Evolutionary conservation across 2,888 invertebrate species (phyloP).

Genomic region (Melangyna quadrimaculata): DNA sequence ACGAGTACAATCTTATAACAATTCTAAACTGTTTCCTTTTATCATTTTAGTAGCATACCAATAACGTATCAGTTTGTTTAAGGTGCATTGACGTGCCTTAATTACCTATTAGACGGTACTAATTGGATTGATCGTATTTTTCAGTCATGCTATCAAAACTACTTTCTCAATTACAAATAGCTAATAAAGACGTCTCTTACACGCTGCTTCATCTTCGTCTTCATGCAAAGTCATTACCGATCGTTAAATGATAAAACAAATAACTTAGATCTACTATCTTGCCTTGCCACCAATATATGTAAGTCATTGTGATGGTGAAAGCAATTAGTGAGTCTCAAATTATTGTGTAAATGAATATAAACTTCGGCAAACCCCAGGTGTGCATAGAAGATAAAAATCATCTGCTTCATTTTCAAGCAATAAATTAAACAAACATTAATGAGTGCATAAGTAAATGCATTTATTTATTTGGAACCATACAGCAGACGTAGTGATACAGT

Average conservation of each 20-base stretch:
- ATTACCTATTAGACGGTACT: background rate
- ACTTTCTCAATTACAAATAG: background rate
- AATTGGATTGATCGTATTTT: background rate
- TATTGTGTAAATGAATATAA: background rate
- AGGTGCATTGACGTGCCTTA: background rate
- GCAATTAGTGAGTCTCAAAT: conserved; percentile 2
- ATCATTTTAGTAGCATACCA: background rate
- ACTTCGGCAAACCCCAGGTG: background rate
- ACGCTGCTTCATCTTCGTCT: background rate
- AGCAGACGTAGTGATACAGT: background rate
- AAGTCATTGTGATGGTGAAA: background rate
- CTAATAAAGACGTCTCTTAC: background rate
- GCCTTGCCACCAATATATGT: background rate
- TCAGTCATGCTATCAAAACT: conserved; percentile 1
- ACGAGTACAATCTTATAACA: no score
- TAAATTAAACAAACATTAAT: background rate
- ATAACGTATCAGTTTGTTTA: no score
- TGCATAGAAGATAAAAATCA: background rate
- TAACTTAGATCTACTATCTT: background rate
- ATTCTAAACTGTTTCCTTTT: background rate
- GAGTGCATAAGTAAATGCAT: background rate
- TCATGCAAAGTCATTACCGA: conserved; percentile 1
- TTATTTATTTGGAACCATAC: conserved; percentile 30
- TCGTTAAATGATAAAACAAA: conserved; percentile 14
- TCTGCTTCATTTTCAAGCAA: background rate